These are phyloP conservation scores for Meandrina meandrites DNA, from an alignment of 92 coral and sea anemone genomes.

Conservation along the genomic window DNA sequence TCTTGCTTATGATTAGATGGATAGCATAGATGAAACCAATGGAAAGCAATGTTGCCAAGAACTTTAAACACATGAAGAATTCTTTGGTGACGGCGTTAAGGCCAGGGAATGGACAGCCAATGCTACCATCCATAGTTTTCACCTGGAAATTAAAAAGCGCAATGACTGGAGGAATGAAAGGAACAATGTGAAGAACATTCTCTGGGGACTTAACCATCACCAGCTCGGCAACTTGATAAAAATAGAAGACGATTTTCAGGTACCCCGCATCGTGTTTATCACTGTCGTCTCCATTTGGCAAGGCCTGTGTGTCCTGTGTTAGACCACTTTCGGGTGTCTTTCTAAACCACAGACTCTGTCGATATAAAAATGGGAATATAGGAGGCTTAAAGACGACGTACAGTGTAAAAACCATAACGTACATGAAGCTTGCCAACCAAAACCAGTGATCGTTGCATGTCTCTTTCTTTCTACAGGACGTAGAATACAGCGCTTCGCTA, in stretches of 20 bases:
- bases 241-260: conserved; percentile 27
- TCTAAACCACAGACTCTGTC: conserved; percentile 29
- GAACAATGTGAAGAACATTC: background rate
- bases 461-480: conserved; percentile 38
- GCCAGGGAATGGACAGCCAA: conserved; percentile 61
- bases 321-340: background rate
- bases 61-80: conserved; percentile 32
- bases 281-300: background rate
- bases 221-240: conserved; percentile 26
- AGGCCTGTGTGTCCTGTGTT: background rate
- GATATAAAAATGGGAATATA: conserved; percentile 25
- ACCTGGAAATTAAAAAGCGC: conserved; percentile 46
- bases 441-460: conserved; percentile 55
- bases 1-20: conserved; percentile 14
- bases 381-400: conserved; percentile 59
- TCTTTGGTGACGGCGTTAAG: conserved; percentile 48
- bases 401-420: conserved; percentile 28
- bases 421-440: conserved; percentile 36
- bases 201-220: conserved; percentile 27
- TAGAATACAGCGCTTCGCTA: conserved; percentile 50
- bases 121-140: background rate
- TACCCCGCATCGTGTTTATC: conserved; percentile 31
- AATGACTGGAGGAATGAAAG: conserved; percentile 18
- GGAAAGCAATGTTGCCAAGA: conserved; percentile 29
- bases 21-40: conserved; percentile 14